A percentile compares a stretch with the other conserved stretches of the same genome.
Conservation (phyloP, 1,140 invertebrate species). For the Scylla paramamosain region DNA sequence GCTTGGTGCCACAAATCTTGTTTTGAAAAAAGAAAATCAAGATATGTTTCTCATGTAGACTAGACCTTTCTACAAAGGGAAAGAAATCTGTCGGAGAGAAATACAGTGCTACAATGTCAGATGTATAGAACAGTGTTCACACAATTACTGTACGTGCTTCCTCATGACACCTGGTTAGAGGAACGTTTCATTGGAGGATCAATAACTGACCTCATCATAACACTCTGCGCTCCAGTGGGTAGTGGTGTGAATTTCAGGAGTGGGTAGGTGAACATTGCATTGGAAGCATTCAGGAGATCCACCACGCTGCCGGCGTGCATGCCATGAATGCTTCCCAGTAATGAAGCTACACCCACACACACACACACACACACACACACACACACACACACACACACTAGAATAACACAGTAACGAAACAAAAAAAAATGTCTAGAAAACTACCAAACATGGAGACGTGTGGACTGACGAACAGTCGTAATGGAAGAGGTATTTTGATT, state of each 20-base stretch:
- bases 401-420: no score
- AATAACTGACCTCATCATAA: background rate
- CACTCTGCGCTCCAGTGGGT: background rate
- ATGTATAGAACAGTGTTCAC: background rate
- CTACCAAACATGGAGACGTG: no score
- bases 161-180: background rate
- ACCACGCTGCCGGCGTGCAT: background rate
- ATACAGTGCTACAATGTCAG: no score
- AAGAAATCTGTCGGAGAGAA: no score
- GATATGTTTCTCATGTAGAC: no score
- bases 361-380: background rate
- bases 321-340: background rate
- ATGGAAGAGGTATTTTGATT: no score
- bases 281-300: background rate
- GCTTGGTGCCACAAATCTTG: no score
- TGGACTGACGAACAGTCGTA: no score
- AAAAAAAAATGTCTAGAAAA: no score
- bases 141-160: background rate
- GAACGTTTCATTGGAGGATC: background rate
- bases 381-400: no score
- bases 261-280: background rate
- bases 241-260: background rate
- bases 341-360: background rate
- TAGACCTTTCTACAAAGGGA: no score
- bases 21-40: no score